Base-by-base conservation (phyloP, 2,888 invertebrate species). In the Salpingus planirostris region DNA sequence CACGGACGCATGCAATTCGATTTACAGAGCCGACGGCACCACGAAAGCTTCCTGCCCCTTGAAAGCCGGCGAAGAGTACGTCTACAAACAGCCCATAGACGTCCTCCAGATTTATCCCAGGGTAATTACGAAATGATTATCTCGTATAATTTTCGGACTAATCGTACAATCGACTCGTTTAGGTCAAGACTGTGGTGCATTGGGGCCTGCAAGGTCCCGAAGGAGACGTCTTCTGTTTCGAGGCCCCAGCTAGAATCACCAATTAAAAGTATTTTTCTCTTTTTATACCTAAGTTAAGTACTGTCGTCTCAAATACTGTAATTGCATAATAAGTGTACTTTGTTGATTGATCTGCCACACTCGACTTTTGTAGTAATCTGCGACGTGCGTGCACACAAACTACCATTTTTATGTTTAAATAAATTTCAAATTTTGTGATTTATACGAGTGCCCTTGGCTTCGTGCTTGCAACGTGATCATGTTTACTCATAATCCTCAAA, bases 1-100 rank as follows among this genome's bases (percentile, higher is more conserved):
- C 7, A 67, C 64, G 13, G 69, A 73, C 29, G 76, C 84, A 15
- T 87, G 87, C 50, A 66, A 69, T 12, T 71, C 76, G 44, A 62
- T 88, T 27, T 78, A 61, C 50, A 64, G 71, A 42, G 59, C 56
- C 1, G 69, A 71, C 37, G 80, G 77, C 1, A 67, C 66, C 30
- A 71, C 70, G 0, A 66, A 75, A 50, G 71, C 69, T 1, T 58
- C 70, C 2, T 88, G 87, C 40, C 81, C 86, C 0, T 62, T 88
- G 25, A 73, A 76, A 48, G 74, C 75, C 3, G 80, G 78, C 24
- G 67, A 67, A 37, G 72, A 72, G 10, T 88, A 88, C 52, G 42
- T 71, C 4, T 88, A 84, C 62, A 83, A 73, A 51, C 78, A 80
- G 46, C 57, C 62, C 29, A 74, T 80, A 44, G 67, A 73, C 15